These are phyloP conservation scores for Passer domesticus DNA, from an alignment of 2,113 vertebrate genomes.

Conservation along the genomic window DNA sequence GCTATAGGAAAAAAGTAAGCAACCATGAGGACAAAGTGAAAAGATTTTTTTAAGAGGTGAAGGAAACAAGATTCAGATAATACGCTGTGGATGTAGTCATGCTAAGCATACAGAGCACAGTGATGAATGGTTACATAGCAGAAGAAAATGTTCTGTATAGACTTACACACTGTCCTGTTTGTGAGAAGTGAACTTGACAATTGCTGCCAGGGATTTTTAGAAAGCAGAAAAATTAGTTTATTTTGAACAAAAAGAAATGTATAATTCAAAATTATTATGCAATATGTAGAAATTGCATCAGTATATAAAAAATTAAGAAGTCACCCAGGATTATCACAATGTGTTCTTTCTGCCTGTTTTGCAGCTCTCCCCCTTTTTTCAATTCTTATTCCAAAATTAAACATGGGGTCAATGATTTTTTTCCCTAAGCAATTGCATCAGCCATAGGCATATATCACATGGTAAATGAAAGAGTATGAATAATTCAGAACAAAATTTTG, in stretches of 20 bases:
- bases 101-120: neutral
- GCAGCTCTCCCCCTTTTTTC: neutral
- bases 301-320: neutral
- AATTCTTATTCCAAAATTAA: neutral
- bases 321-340: neutral
- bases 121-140: neutral
- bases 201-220: neutral
- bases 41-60: neutral
- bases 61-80: neutral
- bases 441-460: constrained; percentile 20
- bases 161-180: neutral
- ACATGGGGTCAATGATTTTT: neutral
- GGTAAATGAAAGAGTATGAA: constrained; percentile 21
- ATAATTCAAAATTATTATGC: neutral
- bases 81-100: neutral
- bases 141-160: neutral
- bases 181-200: neutral
- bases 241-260: neutral
- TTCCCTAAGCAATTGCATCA: constrained; percentile 56
- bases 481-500: constrained; percentile 21
- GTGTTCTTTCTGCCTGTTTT: neutral
- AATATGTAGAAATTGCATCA: neutral
- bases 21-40: neutral
- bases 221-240: neutral
- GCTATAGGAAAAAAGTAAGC: neutral